phyloP scores from a whole-genome alignment of 2,797 vertebrate species.

The Tympanoctomys barrerae region DNA sequence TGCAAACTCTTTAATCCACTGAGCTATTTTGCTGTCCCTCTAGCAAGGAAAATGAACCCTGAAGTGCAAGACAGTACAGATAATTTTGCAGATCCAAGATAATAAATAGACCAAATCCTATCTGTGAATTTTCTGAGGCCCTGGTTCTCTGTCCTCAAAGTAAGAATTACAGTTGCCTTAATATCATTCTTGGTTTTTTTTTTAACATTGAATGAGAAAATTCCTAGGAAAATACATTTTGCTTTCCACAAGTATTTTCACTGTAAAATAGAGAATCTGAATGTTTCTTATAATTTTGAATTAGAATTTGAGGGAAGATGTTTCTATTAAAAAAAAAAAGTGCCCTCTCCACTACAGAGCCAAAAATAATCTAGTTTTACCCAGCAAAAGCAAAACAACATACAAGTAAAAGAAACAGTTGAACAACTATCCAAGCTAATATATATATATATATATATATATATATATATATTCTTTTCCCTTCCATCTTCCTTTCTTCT shows the following conservation, averaged over 20 bases:
- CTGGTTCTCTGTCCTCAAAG: background rate
- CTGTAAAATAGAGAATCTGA: background rate
- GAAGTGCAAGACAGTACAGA: background rate
- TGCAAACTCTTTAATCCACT: too few relatives aligned
- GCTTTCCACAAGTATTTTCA: background rate
- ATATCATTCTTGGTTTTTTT: background rate
- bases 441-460: too few relatives aligned
- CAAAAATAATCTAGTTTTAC: background rate
- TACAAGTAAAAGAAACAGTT: too few relatives aligned
- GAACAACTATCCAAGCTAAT: too few relatives aligned
- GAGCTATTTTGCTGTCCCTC: too few relatives aligned
- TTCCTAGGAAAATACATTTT: conserved; percentile 30
- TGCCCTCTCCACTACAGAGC: background rate
- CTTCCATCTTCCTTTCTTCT: too few relatives aligned
- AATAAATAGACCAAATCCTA: background rate
- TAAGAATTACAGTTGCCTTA: background rate
- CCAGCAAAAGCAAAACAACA: background rate
- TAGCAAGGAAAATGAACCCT: background rate
- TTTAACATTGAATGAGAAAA: conserved; percentile 51
- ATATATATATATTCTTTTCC: too few relatives aligned
- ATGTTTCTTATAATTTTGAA: background rate
- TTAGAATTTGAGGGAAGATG: background rate
- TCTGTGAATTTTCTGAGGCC: background rate
- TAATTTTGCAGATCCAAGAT: background rate
- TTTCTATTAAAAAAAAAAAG: background rate